Base-by-base conservation (phyloP, 2,113 vertebrate genomes). In the Oncorhynchus kisutch region DNA sequence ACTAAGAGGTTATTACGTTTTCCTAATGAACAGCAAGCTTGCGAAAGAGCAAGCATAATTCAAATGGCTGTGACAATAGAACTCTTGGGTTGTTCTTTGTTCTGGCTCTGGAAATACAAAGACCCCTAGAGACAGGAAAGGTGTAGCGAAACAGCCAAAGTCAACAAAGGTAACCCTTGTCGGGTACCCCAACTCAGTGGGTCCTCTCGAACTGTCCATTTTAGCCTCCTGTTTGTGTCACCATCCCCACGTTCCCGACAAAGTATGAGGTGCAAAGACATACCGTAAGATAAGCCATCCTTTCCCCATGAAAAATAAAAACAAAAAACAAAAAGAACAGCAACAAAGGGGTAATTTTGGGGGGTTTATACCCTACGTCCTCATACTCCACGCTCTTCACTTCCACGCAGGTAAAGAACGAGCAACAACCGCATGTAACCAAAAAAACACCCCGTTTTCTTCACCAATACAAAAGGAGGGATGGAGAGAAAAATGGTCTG, bases 261-360 rank as follows among this genome's bases (percentile, higher is more conserved):
- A 62, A 70, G 25, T 18, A 76, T 45, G 25, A 3, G 14, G 51
- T 70, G 73, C 48, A 65, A 12, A n/a, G 67, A 89, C 85, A 14
- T 86, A 87, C 84, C 87, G 81, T 78, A 83, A 66, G 60, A 81
- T 76, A 66, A 83, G 74, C 85, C 87, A 89, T 87, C 82, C 73
- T 82, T 84, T 89, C 85, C 87, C 84, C 84, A 86, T 83, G 87
- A 83, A 80, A 79, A 76, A 18, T 59, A 77, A 29, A 66, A 34
- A 64, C 72, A 13, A 64, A 34, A 16, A 34, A 62, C 70, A 79
- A 71, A 39, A 59, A 45, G 45, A 67, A 8, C n/a, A 27, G 54
- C 68, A 68, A 73, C 48, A 71, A 74, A 70, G 12, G 24, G 54
- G 74, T 48, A 82, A 9, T 70, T 1, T 7, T 8, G 2, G 5